Conservation (phyloP, 1,140 invertebrate species). For the Drosophila ananassae region DNA sequence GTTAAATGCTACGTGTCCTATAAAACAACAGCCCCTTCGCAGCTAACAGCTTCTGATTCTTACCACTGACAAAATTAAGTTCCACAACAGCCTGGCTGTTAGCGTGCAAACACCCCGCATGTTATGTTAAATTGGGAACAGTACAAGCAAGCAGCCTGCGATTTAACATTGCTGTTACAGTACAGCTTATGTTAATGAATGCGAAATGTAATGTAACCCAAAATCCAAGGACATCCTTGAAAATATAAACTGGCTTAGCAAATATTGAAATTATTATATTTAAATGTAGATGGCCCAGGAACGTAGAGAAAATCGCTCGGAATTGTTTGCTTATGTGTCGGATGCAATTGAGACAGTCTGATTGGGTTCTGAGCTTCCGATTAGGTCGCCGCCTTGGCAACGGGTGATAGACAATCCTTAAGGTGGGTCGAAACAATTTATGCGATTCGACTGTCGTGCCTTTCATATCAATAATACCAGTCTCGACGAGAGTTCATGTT, state of each 20-base stretch:
- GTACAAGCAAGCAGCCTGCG: not conserved
- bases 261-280: conserved; percentile 18
- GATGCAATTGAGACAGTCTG: conserved; percentile 40
- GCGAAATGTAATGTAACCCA: not conserved
- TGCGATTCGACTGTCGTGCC: conserved; percentile 8
- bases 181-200: not conserved
- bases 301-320: not conserved
- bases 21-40: not conserved
- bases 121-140: not conserved
- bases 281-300: conserved; percentile 2
- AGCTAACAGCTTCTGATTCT: not conserved
- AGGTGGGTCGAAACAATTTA: conserved; percentile 14
- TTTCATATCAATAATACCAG: conserved; percentile 22
- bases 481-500: conserved; percentile 10
- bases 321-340: conserved; percentile 15
- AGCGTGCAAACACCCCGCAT: not conserved
- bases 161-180: not conserved
- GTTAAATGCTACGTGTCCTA: not conserved
- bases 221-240: not conserved
- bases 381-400: conserved; percentile 15
- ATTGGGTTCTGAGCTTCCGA: not conserved
- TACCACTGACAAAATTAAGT: not conserved
- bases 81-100: not conserved
- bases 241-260: conserved; percentile 2
- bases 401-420: not conserved